Conservation (phyloP, 2,888 invertebrate genomes). For the Sarcophaga variegata region DNA sequence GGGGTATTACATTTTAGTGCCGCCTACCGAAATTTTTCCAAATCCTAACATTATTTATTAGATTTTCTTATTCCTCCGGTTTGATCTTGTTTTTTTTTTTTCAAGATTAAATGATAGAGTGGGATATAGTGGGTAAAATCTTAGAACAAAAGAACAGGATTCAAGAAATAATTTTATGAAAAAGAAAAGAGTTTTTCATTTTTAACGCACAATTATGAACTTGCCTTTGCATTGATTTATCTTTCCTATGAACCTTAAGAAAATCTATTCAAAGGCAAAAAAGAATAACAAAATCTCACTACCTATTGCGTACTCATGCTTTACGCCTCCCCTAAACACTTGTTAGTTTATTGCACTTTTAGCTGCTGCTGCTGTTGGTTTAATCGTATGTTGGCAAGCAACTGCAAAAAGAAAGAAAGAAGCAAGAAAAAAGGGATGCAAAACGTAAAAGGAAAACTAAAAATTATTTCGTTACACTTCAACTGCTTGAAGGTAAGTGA, state of each 20-base stretch:
- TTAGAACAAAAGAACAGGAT: no score
- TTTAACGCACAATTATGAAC: no score
- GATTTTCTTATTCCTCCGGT: no score
- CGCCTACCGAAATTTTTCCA: no score
- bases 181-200: no score
- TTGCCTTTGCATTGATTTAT: no score
- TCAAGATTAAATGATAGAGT: no score
- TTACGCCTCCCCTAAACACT: constrained; percentile 24
- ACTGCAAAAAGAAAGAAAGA: neutral
- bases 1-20: no score
- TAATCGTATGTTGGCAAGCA: neutral
- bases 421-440: neutral
- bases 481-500: constrained; percentile 27
- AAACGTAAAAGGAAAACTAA: neutral
- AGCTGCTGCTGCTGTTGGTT: neutral
- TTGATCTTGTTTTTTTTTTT: no score
- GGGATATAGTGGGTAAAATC: no score
- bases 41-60: no score
- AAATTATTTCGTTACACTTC: constrained; percentile 41
- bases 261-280: neutral
- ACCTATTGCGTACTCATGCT: neutral
- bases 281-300: neutral
- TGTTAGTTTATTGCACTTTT: constrained; percentile 57
- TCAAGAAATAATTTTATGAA: no score
- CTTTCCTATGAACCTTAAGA: neutral